These are phyloP conservation scores for Rousettus leschenaultii DNA, from an alignment of 2,113 vertebrate genomes.

Conservation along the genomic window DNA sequence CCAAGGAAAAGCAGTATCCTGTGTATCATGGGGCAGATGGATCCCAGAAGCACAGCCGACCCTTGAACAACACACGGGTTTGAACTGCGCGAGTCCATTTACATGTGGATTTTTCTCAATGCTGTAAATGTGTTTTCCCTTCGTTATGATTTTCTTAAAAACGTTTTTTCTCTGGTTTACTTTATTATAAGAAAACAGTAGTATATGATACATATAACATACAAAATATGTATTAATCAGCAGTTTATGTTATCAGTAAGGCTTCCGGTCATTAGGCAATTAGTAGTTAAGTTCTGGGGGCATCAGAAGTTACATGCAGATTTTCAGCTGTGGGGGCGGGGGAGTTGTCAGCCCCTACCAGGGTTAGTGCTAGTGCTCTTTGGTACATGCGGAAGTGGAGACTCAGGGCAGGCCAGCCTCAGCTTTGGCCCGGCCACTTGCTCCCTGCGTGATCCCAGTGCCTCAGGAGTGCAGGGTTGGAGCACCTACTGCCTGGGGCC, in stretches of 20 bases:
- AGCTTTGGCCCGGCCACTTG: too few relatives aligned
- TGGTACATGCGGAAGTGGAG: background rate
- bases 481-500: background rate
- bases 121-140: background rate
- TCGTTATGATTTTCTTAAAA: too few relatives aligned
- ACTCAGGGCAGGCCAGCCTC: too few relatives aligned
- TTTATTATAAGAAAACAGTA: background rate
- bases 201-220: background rate
- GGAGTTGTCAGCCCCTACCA: background rate
- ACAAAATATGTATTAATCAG: background rate
- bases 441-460: too few relatives aligned
- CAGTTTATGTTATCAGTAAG: background rate
- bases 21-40: accelerated
- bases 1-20: background rate
- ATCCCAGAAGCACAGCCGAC: background rate
- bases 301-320: background rate
- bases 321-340: background rate
- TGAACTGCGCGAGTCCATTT: background rate
- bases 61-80: background rate
- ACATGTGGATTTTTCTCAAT: too few relatives aligned
- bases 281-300: background rate
- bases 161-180: background rate
- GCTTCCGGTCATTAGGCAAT: background rate
- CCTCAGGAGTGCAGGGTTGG: background rate
- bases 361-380: background rate